phyloP scores from a whole-genome alignment of 1,140 invertebrate species.

The Hydropsyche tenuis region DNA sequence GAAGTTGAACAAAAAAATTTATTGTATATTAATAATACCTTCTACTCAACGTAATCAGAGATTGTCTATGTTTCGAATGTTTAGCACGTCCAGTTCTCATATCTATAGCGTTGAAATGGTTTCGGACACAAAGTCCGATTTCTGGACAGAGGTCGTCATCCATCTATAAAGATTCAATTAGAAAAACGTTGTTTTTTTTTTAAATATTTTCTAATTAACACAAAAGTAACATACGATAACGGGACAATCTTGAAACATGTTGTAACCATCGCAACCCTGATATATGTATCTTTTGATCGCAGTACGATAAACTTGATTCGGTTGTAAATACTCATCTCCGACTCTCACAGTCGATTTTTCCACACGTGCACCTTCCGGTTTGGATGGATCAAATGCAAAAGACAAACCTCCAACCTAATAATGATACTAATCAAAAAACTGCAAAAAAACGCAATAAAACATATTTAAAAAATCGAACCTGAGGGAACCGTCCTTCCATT shows the following conservation, averaged over 20 bases:
- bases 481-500: conserved; percentile 82
- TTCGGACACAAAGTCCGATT: conserved; percentile 81
- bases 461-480: conserved; percentile 59
- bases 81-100: conserved; percentile 73
- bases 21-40: conserved; percentile 59
- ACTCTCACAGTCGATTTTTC: conserved; percentile 77
- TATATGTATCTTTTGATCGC: conserved; percentile 83
- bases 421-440: not conserved
- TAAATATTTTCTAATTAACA: conserved; percentile 24
- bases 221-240: conserved; percentile 67
- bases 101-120: conserved; percentile 88
- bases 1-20: not conserved
- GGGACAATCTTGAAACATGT: conserved; percentile 74
- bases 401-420: conserved; percentile 77
- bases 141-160: conserved; percentile 83
- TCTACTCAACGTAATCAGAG: conserved; percentile 78
- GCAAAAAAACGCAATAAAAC: not conserved
- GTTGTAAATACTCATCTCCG: conserved; percentile 81
- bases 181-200: no score
- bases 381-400: conserved; percentile 84
- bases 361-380: conserved; percentile 73
- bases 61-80: conserved; percentile 83
- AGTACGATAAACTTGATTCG: conserved; percentile 75
- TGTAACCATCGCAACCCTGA: conserved; percentile 85
- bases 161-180: conserved; percentile 62